Evolutionary conservation across 2,113 vertebrate genomes (phyloP), one percentile per base, ranked within the genome.

Genomic region (Strix aluco): DNA sequence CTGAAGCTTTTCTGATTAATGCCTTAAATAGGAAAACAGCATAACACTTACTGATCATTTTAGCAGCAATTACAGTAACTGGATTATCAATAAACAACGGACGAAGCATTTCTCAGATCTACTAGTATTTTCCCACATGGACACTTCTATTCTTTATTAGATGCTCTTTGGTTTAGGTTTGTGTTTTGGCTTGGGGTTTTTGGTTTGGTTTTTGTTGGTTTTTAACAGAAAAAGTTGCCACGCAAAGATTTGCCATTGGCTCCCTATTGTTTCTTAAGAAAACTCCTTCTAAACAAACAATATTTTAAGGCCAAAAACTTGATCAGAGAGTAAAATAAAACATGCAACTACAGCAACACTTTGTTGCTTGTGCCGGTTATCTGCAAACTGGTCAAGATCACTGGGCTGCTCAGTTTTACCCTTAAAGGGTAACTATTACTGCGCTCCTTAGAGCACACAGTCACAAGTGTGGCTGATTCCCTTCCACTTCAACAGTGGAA

Each of bases 41-140:
- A 9, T 42, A 67, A 92, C 59, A 62, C 23, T 73, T 71, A 62
- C 47, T 57, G n/a, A 87, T 83, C 21, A 58, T 94, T 96, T 91
- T 61, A 74, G 46, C 22, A 86, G 49, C 73, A 90, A 83, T 87
- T 91, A 93, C 22, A 57, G 81, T 83, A 90, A 93, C 51, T 62
- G 34, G 59, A 86, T 96, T 87, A 94, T 40, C 67, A 92, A 88
- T 94, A 87, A 80, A 65, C 40, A 74, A 81, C 17, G n/a, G 92
- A 72, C 16, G 15, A 83, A 88, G 32, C 46, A 90, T 89, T 96
- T 69, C n/a, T 88, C 69, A 65, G 49, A 78, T 84, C 34, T 78
- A 34, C 23, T 81, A 54, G 21, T 42, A 15, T 89, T 89, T 91
- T 89, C 57, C 69, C 55, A 15, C 6, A 16, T 25, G 13, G 59